Conservation (phyloP, 2,113 vertebrate species). For the Macquaria australasica region DNA sequence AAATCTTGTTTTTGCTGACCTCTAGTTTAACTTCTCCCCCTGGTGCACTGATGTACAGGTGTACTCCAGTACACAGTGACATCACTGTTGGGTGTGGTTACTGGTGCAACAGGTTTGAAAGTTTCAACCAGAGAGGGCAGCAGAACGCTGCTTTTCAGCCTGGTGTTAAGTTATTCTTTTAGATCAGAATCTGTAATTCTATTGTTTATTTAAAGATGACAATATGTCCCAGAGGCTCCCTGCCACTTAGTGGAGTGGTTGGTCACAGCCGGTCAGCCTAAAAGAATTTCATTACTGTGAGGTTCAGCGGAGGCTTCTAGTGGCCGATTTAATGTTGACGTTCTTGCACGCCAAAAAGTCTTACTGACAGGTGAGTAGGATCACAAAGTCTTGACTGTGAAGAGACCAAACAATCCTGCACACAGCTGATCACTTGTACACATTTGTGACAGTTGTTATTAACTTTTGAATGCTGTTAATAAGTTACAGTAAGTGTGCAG, state of each 20-base stretch:
- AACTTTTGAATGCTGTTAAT: not conserved
- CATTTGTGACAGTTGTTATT: not conserved
- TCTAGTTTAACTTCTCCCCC: not conserved
- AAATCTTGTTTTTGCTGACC: not conserved
- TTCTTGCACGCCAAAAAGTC: too few species aligned
- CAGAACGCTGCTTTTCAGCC: too few species aligned
- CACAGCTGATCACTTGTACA: not conserved
- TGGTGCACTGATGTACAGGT: not conserved
- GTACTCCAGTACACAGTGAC: not conserved
- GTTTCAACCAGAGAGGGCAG: not conserved
- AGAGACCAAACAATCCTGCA: not conserved
- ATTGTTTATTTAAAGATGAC: not conserved
- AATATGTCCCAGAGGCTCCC: not conserved
- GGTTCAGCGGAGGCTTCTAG: not conserved
- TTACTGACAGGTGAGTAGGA: not conserved
- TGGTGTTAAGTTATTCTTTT: not conserved
- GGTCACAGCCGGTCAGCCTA: not conserved
- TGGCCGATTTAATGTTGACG: not conserved
- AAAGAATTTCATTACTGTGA: not conserved
- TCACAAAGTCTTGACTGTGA: not conserved
- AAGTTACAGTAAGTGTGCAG: not conserved
- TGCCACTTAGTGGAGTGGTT: not conserved
- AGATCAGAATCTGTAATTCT: not conserved
- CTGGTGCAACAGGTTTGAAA: not conserved
- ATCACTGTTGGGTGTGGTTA: not conserved